Evolutionary conservation across 64 coral and sea anemone species (phyloP), one percentile per base, ranked within the genome.

Genomic region (Pocillopora damicornis): DNA sequence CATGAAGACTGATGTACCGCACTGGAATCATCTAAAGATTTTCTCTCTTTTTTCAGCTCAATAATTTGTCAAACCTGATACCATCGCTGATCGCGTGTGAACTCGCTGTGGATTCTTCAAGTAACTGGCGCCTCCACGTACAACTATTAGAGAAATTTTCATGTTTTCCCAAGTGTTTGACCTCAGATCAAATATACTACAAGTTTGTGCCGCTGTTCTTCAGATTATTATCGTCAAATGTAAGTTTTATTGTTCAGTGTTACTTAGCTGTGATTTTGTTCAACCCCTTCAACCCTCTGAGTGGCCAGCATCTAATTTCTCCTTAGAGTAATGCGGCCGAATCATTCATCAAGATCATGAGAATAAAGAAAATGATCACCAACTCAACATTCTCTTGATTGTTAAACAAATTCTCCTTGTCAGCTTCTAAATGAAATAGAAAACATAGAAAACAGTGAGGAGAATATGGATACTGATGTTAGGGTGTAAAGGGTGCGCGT

Each of bases 61-160:
- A 99, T 89, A 99, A 99, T 88, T 95, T 99, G 77, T 99, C 97
- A 72, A 94, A 99, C 59, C 74, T 99, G n/a, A 99, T 99, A 74
- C 93, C 90, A 59, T 95, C 97, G 62, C 59, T 99, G 78, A 92
- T 99, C 69, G 90, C 97, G 13, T 99, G 93, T 93, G 97, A 99
- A 81, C 88, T 95, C 11, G 93, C 93, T 23, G 88, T 99, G 65
- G 93, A 93, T 35, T 95, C 93, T 35, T 99, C 97, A 76, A 99
- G 93, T 42, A 99, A 99, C 83, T 99, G 97, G 97, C 88, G 97
- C 11, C 88, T 93, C 69, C 97, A 95, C 86, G 93, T 92, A 17
- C 82, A 99, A 79, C 87, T 95, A 59, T 88, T 99, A 17, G 93
- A 92, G 57, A 99, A 95, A 58, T 99, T 99, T 89, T 86, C 93